These are phyloP conservation scores for Nemotelus nigrinus DNA, from an alignment of 2,888 invertebrate genomes.

Conservation along the genomic window DNA sequence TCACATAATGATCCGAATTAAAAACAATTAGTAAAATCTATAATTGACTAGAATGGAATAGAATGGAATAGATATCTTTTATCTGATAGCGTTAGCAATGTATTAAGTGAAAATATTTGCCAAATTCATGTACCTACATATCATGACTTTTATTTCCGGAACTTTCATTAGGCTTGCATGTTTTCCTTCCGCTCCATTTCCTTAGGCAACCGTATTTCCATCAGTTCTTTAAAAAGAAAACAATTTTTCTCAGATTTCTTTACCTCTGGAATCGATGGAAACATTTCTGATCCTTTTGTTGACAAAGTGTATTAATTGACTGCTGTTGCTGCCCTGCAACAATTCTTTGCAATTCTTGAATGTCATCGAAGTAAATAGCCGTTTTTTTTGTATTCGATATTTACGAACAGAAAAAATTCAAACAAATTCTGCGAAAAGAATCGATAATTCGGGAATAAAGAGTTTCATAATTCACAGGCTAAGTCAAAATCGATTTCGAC, in stretches of 20 bases:
- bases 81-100: not conserved
- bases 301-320: constrained; percentile 11
- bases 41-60: too few species aligned
- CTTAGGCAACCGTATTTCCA: not conserved
- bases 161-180: not conserved
- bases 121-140: not conserved
- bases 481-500: constrained; percentile 27
- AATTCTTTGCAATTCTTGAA: constrained; percentile 1
- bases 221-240: not conserved
- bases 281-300: constrained; percentile 11
- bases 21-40: too few species aligned
- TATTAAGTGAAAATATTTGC: not conserved
- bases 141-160: not conserved
- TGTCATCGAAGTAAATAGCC: constrained; percentile 10
- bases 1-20: too few species aligned
- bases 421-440: not conserved
- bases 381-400: not conserved
- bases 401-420: not conserved
- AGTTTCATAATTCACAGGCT: constrained; percentile 21
- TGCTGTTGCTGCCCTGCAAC: not conserved
- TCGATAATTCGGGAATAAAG: constrained; percentile 15
- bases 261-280: not conserved
- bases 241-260: not conserved
- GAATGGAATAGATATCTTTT: not conserved
- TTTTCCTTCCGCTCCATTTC: not conserved